Percentiles rank a stretch among this genome's conserved stretches.
Conservation (phyloP, 2,797 vertebrate species). For the Lacerta bilineata region DNA sequence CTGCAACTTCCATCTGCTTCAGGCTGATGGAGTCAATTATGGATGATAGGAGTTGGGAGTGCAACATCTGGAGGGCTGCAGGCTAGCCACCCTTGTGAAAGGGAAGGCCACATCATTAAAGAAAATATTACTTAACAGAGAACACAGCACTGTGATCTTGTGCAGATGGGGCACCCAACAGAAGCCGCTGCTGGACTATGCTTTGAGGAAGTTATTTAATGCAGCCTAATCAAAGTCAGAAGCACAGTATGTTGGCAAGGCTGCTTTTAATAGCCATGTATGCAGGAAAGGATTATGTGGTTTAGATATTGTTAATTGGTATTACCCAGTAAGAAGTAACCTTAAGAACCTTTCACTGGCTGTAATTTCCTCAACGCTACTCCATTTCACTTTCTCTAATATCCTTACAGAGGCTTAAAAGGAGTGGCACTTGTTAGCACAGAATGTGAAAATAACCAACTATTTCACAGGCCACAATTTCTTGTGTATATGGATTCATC, state of each 20-base stretch:
- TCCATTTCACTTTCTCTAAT: not conserved
- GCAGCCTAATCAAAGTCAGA: not conserved
- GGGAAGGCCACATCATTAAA: not conserved
- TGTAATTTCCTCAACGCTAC: not conserved
- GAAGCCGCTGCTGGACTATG: not conserved
- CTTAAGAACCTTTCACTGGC: not conserved
- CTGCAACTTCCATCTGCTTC: no score
- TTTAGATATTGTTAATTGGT: not conserved
- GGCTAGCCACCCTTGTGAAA: no score
- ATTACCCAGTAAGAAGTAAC: not conserved
- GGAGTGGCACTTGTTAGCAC: not conserved
- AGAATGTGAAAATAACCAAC: slow-evolving; percentile 1
- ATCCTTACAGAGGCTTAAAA: not conserved
- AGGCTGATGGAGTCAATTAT: no score
- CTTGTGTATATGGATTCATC: not conserved
- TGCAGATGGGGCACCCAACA: accelerated
- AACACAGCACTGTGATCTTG: accelerated
- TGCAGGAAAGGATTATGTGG: not conserved
- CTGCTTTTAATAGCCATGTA: not conserved
- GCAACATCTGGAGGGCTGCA: no score
- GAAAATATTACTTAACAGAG: not conserved
- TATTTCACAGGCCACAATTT: slow-evolving; percentile 20
- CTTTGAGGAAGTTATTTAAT: not conserved
- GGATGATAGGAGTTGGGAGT: no score
- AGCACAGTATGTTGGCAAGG: not conserved